Evolutionary conservation across 1,140 invertebrate species (phyloP).

Genomic region (Drosophila mojavensis): DNA sequence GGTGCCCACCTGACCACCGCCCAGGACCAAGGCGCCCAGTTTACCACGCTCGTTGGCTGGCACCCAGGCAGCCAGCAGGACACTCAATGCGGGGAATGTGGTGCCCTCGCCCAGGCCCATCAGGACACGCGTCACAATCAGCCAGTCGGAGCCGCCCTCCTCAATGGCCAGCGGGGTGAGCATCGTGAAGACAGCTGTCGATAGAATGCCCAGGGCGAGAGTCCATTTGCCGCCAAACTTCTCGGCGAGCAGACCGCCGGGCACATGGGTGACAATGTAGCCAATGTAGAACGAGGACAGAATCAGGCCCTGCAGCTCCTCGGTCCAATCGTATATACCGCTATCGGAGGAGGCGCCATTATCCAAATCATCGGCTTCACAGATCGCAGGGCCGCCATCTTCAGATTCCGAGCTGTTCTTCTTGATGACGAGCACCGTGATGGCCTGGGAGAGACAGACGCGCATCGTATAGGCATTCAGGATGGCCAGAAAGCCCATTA

Average conservation of each 20-base stretch:
- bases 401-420: constrained; percentile 54
- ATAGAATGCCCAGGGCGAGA: constrained; percentile 89
- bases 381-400: constrained; percentile 45
- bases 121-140: constrained; percentile 88
- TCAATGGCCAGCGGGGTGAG: constrained; percentile 88
- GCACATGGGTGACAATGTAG: constrained; percentile 86
- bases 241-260: constrained; percentile 88
- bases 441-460: constrained; percentile 94
- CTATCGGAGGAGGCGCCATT: constrained; percentile 26
- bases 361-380: constrained; percentile 64
- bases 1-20: constrained; percentile 89
- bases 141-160: constrained; percentile 85
- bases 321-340: constrained; percentile 66
- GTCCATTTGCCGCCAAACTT: constrained; percentile 91
- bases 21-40: constrained; percentile 90
- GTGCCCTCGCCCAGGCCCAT: constrained; percentile 91
- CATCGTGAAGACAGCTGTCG: constrained; percentile 90
- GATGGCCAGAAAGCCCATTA: constrained; percentile 93
- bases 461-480: constrained; percentile 96
- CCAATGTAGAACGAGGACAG: constrained; percentile 87
- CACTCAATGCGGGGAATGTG: constrained; percentile 90
- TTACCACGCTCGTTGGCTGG: constrained; percentile 89
- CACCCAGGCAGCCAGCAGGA: constrained; percentile 90
- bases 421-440: constrained; percentile 92
- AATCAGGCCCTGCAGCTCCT: constrained; percentile 85